These are phyloP conservation scores for Porites lobata DNA, from an alignment of 92 coral and sea anemone species.

Conservation along the genomic window DNA sequence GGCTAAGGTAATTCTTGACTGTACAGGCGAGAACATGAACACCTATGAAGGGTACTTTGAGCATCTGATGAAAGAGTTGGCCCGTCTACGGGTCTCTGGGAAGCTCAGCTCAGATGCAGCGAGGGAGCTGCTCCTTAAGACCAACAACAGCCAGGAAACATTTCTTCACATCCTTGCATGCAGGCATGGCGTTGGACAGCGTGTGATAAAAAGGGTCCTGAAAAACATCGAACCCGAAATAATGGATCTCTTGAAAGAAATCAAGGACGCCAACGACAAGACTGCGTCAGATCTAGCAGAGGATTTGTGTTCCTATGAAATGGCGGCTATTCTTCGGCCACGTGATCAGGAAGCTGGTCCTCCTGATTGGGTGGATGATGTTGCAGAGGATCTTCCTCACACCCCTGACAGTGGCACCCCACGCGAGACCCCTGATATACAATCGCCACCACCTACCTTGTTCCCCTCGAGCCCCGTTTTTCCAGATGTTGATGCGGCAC, in stretches of 20 bases:
- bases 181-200: slow-evolving; percentile 43
- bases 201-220: slow-evolving; percentile 37
- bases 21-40: slow-evolving; percentile 37
- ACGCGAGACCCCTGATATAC: neutral
- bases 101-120: slow-evolving; percentile 13
- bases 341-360: neutral
- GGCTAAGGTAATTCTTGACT: slow-evolving; percentile 53
- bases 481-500: slow-evolving; percentile 7
- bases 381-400: neutral
- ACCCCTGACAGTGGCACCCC: slow-evolving; percentile 3
- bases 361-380: neutral
- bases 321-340: slow-evolving; percentile 51
- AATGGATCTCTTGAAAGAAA: slow-evolving; percentile 37
- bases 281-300: slow-evolving; percentile 56
- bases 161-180: slow-evolving; percentile 58
- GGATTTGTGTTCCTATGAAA: slow-evolving; percentile 40
- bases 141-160: slow-evolving; percentile 32
- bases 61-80: slow-evolving; percentile 22
- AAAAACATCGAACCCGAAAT: slow-evolving; percentile 38
- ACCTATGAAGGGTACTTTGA: slow-evolving; percentile 45
- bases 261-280: slow-evolving; percentile 14
- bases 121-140: slow-evolving; percentile 28
- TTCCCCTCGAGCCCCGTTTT: neutral
- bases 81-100: slow-evolving; percentile 2
- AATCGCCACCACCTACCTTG: slow-evolving; percentile 32